Evolutionary conservation across 2,113 vertebrate species (phyloP), one percentile per base, ranked within the genome.

Genomic region (Mustela nigripes): DNA sequence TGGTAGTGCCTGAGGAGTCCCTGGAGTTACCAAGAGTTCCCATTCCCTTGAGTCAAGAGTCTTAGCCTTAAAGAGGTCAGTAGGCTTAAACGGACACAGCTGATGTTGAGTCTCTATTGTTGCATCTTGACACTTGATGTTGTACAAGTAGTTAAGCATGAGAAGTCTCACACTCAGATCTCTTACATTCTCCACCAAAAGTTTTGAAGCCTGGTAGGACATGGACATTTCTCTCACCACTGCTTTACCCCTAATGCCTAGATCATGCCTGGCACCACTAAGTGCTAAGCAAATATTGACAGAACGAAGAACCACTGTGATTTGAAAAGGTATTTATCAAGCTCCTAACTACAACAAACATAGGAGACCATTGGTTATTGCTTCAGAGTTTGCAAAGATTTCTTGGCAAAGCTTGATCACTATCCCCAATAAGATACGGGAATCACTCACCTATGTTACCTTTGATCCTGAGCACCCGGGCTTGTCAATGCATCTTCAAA

Each of bases 401-500:
- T 50, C 28, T 50, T 65, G 19, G 4, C 7, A 48, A 16, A 31
- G 7, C 31, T n/a, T 53, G n/a, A 26, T 24, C 15, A 11, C 36
- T 6, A 18, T 2, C 8, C 8, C 12, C 11, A 58, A 26, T 0
- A 48, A 48, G 86, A 36, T 2, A 48, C 1, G 4, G 6, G 5
- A 18, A 22, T 39, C 4, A 4, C 15, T 63, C 56, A 4, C 58
- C 36, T 21, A 3, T 24, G 4, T 7, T 33, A 4, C 62, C 1
- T 85, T 53, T 45, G 36, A 36, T 5, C 11, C 3, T 12, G 4
- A 3, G 6, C 11, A 10, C 7, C 22, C 11, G 0, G 14, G 45
- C 2, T 67, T 15, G n/a, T 16, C 22, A n/a, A 0, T 3, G 31
- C 22, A 56, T 62, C 65, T 21, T 60, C 0, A 21, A 18, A 58